Evolutionary conservation across 2,888 invertebrate genomes (phyloP), one percentile per base, ranked within the genome.

Genomic region (Caenorhabditis sp.): DNA sequence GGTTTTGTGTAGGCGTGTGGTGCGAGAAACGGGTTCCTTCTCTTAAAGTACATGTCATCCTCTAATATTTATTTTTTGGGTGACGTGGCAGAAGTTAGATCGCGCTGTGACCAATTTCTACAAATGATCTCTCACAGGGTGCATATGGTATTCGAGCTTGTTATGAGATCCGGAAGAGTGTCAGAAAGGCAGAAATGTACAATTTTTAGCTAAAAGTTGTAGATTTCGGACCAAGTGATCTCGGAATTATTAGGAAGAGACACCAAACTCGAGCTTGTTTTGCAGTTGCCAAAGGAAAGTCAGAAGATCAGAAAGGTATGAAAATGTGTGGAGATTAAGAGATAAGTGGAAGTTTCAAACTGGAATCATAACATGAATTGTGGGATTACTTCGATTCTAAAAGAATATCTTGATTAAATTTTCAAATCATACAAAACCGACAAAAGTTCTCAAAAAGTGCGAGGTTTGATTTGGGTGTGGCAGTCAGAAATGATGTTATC

Each of bases 51-150:
- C 72, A 72, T 56, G 64, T 58, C 26, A 26, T 28, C 47, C 47
- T 32, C 51, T n/a, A 71, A 72, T 72, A 65, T 72, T 72, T 72
- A 65, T n/a, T 65, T 58, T 64, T 71, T 65, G 35, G 35, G 47
- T 72, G 72, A 72, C 56, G 26, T 40, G 62, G 72, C 72, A 50
- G 35, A 64, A 47, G 56, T 64, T 28, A 22, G 56, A 72, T 47
- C 64, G 56, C 50, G 28, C 35, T 32, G 56, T 24, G 72, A 35
- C 64, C 47, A 40, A 70, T 24, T 61, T 26, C 13, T 2, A 20
- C 11, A 20, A 37, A 26, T 61, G 32, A 32, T 32, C 32, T 32
- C 32, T 4, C 5, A 9, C 4, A 32, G 4, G 32, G n/a, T n/a
- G 32, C 32, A 6, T 32, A 32, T 9, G 32, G 32, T 32, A 32